Percentiles rank a stretch among this genome's conserved stretches.
Conservation (phyloP, 2,113 vertebrate species). For the Dinomys branickii region DNA sequence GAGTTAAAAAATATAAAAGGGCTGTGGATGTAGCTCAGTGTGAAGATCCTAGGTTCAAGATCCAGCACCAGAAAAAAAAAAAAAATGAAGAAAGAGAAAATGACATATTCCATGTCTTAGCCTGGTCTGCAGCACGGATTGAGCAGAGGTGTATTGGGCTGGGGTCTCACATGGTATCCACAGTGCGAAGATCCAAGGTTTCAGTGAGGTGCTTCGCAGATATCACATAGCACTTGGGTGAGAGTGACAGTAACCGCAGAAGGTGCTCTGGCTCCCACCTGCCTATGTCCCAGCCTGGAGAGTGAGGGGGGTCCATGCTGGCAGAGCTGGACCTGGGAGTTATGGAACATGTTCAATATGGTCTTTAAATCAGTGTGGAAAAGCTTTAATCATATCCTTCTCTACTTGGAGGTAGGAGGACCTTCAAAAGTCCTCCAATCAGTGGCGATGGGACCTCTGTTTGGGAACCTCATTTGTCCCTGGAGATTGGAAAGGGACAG, state of each 20-base stretch:
- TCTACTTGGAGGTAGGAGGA: neutral
- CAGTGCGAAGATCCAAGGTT: neutral
- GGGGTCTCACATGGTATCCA: neutral
- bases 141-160: neutral
- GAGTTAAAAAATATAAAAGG: neutral
- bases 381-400: constrained; percentile 50
- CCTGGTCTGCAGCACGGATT: neutral
- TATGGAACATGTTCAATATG: constrained; percentile 8
- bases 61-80: neutral
- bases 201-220: neutral
- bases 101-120: neutral
- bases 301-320: neutral
- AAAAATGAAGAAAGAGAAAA: neutral
- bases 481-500: neutral
- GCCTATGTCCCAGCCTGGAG: neutral
- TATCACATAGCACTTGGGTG: neutral
- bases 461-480: neutral
- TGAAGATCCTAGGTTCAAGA: neutral
- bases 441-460: neutral
- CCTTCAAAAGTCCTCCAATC: neutral
- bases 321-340: neutral
- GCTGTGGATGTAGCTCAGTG: neutral
- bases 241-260: neutral
- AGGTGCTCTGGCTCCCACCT: neutral
- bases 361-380: constrained; percentile 48